These are phyloP conservation scores for Nannoperca obscura DNA, from an alignment of 2,797 vertebrate genomes.

Conservation along the genomic window DNA sequence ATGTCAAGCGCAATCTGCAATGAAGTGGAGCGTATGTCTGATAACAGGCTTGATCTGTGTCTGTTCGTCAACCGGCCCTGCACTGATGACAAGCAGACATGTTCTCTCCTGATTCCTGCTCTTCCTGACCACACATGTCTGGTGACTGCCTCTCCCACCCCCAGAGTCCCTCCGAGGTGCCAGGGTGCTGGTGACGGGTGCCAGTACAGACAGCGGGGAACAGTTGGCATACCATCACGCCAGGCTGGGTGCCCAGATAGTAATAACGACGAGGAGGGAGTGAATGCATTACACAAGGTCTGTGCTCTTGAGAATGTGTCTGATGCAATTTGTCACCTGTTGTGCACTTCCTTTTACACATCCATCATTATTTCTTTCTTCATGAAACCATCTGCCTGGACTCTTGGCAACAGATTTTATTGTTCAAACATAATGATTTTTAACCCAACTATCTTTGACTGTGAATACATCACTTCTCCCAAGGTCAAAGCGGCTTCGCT, in stretches of 20 bases:
- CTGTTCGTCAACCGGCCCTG: constrained; percentile 47
- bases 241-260: constrained; percentile 81
- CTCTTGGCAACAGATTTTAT: constrained; percentile 33
- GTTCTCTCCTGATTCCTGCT: constrained; percentile 44
- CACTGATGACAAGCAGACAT: constrained; percentile 51
- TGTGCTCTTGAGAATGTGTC: constrained; percentile 64
- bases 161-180: constrained; percentile 78
- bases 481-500: constrained; percentile 25
- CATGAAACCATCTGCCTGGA: constrained; percentile 47
- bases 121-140: constrained; percentile 55
- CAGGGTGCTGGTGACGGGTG: constrained; percentile 79
- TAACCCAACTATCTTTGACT: constrained; percentile 25
- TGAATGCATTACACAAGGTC: constrained; percentile 81
- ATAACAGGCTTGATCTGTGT: constrained; percentile 27
- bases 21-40: constrained; percentile 45
- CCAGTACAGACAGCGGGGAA: constrained; percentile 86
- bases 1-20: constrained; percentile 40
- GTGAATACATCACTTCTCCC: constrained; percentile 12
- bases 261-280: constrained; percentile 84
- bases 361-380: constrained; percentile 55
- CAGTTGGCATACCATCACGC: constrained; percentile 88
- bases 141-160: constrained; percentile 54
- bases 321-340: constrained; percentile 67
- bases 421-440: constrained; percentile 37
- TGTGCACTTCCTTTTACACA: constrained; percentile 72